Base-by-base conservation (phyloP, 2,113 vertebrate species). In the Hyla sarda region DNA sequence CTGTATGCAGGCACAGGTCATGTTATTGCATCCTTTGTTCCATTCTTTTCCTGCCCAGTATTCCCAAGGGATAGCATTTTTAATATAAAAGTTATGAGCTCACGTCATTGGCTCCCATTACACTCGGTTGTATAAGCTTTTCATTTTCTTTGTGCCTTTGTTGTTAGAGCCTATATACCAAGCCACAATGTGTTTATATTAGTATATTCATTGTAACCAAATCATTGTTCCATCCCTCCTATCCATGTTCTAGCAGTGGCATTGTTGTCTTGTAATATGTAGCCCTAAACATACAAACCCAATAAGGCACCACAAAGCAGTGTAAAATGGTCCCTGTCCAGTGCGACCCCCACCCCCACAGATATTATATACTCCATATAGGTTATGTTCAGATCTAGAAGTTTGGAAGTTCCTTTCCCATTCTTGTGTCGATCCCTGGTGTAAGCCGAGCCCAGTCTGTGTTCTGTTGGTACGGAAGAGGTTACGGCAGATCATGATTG, bases 401-500 rank as follows among this genome's bases (percentile, higher is more conserved):
- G 28, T 82, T 52, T 45, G 12, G 41, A 82, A 47, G 37, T 65
- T 82, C 34, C 21, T 37, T n/a, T 12, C 19, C 34, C 11, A 47
- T 13, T 45, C 34, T 12, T 37, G 25, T 62, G 60, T 28, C 2
- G 67, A 28, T 65, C 23, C 30, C 23, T n/a, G 17, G 13, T 21
- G 25, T 5, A 52, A 82, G 62, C 80, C 1, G 37, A 37, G 23
- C 37, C 37, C 34, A 47, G 82, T 48, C 56, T 9, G 62, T 34
- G 67, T n/a, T 72, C 17, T 77, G 41, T 67, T 45, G 62, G 83
- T 30, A 47, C 48, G 58, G n/a, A 71, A 58, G 28, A 41, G 32
- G 48, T 56, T 69, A 86, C 47, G 47, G 50, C 58, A 72, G 37
- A 86, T 72, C 75, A 86, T 81, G 76, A 71, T 58, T 72, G 77